Conservation (phyloP, 2,113 vertebrate genomes). For the Ranitomeya imitator region DNA sequence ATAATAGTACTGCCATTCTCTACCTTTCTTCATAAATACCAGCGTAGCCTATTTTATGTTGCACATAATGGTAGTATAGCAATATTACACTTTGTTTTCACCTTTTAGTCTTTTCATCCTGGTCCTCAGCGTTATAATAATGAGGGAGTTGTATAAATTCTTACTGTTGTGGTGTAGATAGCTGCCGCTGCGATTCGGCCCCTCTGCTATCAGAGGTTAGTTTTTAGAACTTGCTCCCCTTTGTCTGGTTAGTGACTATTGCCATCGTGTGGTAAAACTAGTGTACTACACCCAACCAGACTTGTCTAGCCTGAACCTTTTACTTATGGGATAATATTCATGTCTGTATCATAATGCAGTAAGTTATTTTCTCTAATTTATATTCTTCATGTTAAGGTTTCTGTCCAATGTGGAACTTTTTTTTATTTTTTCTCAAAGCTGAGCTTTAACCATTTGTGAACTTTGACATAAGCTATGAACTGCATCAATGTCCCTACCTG, state of each 20-base stretch:
- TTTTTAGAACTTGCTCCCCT: background rate
- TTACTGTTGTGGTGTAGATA: background rate
- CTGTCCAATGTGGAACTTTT: background rate
- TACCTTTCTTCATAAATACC: background rate
- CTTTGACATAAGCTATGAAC: background rate
- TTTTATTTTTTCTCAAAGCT: background rate
- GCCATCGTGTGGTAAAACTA: slow-evolving; percentile 5
- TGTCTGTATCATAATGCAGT: background rate
- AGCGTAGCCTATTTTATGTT: background rate
- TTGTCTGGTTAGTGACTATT: background rate
- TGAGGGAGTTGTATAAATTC: background rate
- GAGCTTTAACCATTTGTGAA: background rate
- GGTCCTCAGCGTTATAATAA: background rate
- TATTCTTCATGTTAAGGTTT: background rate
- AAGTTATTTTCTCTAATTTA: background rate
- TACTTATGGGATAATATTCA: background rate
- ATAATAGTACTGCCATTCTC: background rate
- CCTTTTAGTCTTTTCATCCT: background rate
- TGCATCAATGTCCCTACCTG: background rate
- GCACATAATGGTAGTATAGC: background rate
- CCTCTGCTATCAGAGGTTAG: background rate
- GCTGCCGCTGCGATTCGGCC: too few species aligned
- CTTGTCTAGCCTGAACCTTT: background rate
- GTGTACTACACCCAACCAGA: background rate
- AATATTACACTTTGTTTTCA: background rate